Conservation (phyloP, 1,140 invertebrate species). For the Probaryconus sp. region DNA sequence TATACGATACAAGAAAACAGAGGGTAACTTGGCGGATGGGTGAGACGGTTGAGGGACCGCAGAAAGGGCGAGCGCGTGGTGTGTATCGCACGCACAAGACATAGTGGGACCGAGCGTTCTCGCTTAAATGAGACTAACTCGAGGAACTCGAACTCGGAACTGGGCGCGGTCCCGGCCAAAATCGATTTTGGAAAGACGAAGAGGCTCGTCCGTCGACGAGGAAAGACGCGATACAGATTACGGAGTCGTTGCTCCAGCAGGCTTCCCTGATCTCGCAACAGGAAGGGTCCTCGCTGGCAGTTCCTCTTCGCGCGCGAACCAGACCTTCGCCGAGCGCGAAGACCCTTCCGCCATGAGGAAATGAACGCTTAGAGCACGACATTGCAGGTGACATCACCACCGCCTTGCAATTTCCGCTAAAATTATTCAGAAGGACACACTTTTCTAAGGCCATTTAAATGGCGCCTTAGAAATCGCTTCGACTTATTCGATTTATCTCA, state of each 20-base stretch:
- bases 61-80: slow-evolving; percentile 46
- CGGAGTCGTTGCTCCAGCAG: slow-evolving; percentile 65
- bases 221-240: slow-evolving; percentile 71
- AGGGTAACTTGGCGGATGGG: slow-evolving; percentile 19
- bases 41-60: slow-evolving; percentile 44
- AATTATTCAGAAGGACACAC: too few relatives aligned
- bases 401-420: slow-evolving; percentile 30
- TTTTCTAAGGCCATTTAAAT: too few relatives aligned
- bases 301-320: slow-evolving; percentile 7
- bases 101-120: slow-evolving; percentile 66
- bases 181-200: slow-evolving; percentile 77
- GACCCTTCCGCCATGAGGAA: slow-evolving; percentile 46
- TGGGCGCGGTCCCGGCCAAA: slow-evolving; percentile 74
- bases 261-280: slow-evolving; percentile 69
- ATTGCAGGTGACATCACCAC: slow-evolving; percentile 39
- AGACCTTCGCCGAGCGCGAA: slow-evolving; percentile 18
- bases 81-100: slow-evolving; percentile 66
- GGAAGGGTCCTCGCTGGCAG: slow-evolving; percentile 55
- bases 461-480: too few relatives aligned
- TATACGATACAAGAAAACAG: slow-evolving; percentile 33
- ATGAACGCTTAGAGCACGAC: slow-evolving; percentile 39
- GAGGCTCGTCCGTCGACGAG: slow-evolving; percentile 60
- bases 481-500: too few relatives aligned
- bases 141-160: slow-evolving; percentile 65
- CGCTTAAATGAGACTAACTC: slow-evolving; percentile 75